Evolutionary conservation across 2,888 invertebrate species (phyloP), one percentile per base, ranked within the genome.

Genomic region (Peribatodes rhomboidaria): DNA sequence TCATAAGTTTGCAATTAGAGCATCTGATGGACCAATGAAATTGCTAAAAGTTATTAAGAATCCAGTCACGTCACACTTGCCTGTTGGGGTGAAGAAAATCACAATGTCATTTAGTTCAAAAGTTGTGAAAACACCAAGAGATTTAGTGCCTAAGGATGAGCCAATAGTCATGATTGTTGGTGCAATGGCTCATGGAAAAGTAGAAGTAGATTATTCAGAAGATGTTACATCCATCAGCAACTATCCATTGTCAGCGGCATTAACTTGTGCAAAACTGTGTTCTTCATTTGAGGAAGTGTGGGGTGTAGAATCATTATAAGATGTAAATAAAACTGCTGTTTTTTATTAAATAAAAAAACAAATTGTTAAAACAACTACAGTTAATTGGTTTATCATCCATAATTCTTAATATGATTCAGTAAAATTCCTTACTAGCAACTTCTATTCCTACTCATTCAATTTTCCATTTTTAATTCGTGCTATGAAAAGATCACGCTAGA

Each of bases 141-240:
- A 98, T 44, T 85, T 99, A 37, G 97, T 98, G 9, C 97, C 97
- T 0, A 89, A 93, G 14, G 94, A 94, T 53, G 97, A 98, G 69
- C 98, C 99, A 0, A 94, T 99, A 62, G 98, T 97, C 0, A 93
- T 99, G 73, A 96, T 99, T 2, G 94, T 99, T 63, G 99, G 99
- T 42, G 98, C 99, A 2, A 99, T 99, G 96, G 99, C 99, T 0
- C 98, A 99, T 90, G 99, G 99, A 60, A 97, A 97, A 88, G 96
- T 99, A 67, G 95, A 95, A 75, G 92, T 94, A 0, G 98, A 99
- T 87, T 99, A 99, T 88, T 95, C 96, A 0, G 99, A 99, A 93
- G 97, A 97, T 70, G 95, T 96, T 0, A 94, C 98, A 81, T 98
- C 99, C 2, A 97, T 99, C 61, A 99, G 99, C 85, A 98, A 97